phyloP scores from a whole-genome alignment of 2,797 vertebrate species.

The Lacerta bilineata region DNA sequence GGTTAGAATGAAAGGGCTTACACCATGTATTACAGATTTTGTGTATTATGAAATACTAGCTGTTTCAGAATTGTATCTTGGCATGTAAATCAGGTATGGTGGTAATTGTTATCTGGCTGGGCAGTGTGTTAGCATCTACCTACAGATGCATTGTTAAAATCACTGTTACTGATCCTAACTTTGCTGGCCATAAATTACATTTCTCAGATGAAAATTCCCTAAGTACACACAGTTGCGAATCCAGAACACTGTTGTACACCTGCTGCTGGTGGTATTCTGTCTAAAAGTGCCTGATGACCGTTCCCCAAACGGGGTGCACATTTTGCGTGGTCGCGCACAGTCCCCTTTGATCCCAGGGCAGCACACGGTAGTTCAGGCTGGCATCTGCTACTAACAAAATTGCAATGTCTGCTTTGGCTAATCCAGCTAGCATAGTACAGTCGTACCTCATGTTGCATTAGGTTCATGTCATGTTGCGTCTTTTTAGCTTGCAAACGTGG shows the following conservation, averaged over 20 bases:
- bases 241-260: background rate
- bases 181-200: background rate
- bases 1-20: background rate
- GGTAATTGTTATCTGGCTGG: background rate
- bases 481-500: no score
- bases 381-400: background rate
- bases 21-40: background rate
- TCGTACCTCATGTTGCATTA: background rate
- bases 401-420: background rate
- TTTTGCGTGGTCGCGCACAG: no score
- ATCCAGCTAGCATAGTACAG: background rate
- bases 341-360: no score
- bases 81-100: background rate
- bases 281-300: background rate
- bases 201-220: background rate
- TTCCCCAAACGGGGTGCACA: no score
- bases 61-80: background rate
- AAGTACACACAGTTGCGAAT: background rate
- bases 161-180: background rate
- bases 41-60: background rate
- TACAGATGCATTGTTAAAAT: background rate
- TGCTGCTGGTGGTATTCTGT: background rate
- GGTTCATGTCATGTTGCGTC: no score
- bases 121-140: background rate
- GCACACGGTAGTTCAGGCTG: no score